A percentile compares a stretch with the other conserved stretches of the same genome.
These are phyloP conservation scores for Tubiluchus corallicola DNA, from an alignment of 2,888 invertebrate genomes.

Conservation along the genomic window DNA sequence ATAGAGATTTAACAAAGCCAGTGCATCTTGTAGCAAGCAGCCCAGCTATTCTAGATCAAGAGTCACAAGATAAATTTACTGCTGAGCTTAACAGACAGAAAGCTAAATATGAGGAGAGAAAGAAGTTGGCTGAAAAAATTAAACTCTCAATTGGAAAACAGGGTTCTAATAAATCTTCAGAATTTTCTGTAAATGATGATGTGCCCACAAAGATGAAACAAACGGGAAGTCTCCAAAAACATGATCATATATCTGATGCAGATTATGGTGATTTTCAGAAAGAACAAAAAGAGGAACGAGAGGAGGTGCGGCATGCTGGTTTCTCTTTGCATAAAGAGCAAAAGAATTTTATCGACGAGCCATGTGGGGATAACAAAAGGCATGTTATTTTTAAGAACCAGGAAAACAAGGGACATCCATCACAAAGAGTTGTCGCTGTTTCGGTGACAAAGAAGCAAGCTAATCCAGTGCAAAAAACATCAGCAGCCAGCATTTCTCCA, in stretches of 20 bases:
- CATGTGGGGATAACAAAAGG: slow-evolving; percentile 14
- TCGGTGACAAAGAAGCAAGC: too few species aligned
- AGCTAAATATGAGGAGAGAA: slow-evolving; percentile 24
- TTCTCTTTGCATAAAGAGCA: slow-evolving; percentile 21
- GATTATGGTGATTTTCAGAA: too few species aligned
- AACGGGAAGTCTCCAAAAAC: too few species aligned
- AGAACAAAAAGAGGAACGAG: slow-evolving; percentile 19
- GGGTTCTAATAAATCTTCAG: too few species aligned
- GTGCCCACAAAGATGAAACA: too few species aligned
- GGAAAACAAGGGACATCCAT: too few species aligned
- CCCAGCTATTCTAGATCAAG: neutral
- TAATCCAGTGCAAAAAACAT: too few species aligned
- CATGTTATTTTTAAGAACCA: too few species aligned
- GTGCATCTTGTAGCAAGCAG: neutral
- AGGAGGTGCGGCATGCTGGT: slow-evolving; percentile 21
- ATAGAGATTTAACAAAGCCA: neutral
- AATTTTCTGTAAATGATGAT: too few species aligned
- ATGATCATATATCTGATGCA: too few species aligned
- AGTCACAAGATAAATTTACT: neutral
- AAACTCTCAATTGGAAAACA: neutral
- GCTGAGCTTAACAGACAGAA: slow-evolving; percentile 27
- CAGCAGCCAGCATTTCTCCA: too few species aligned
- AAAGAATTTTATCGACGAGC: slow-evolving; percentile 18
- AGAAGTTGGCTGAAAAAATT: slow-evolving; percentile 24
- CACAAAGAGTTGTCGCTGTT: too few species aligned